phyloP scores from a whole-genome alignment of 2,888 invertebrate genomes.

The Idaea aversata region DNA sequence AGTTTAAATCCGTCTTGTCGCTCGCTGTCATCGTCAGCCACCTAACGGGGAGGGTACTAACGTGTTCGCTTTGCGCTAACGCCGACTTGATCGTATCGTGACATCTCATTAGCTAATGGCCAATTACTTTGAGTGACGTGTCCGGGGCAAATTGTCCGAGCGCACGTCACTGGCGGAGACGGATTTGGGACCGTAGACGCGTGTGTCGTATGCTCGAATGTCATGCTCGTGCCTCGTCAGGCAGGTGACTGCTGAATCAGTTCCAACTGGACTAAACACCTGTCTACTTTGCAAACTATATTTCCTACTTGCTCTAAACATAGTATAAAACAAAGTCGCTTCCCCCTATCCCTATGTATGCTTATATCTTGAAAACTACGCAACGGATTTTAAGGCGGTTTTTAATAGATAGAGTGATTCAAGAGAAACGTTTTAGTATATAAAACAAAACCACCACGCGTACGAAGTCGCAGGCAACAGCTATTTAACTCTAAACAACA shows the following conservation, averaged over 20 bases:
- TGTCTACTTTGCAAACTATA: too few species aligned
- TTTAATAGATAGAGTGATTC: too few species aligned
- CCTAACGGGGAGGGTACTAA: constrained; percentile 50
- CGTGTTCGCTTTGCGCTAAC: constrained; percentile 51
- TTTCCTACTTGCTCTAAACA: too few species aligned
- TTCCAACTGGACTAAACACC: neutral
- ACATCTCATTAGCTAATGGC: constrained; percentile 53
- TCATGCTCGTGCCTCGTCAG: neutral
- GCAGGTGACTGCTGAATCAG: neutral
- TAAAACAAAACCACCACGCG: too few species aligned
- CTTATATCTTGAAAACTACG: too few species aligned
- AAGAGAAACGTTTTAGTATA: too few species aligned
- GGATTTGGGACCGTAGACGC: constrained; percentile 8
- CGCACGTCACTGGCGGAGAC: constrained; percentile 8
- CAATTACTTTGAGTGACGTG: constrained; percentile 74
- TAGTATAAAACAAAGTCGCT: too few species aligned
- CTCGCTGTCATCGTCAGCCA: constrained; percentile 47
- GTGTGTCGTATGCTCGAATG: neutral
- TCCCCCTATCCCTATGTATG: too few species aligned
- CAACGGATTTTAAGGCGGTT: too few species aligned
- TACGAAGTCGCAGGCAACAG: too few species aligned
- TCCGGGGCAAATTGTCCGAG: constrained; percentile 62
- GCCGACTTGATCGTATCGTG: constrained; percentile 57
- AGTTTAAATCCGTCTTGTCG: constrained; percentile 37
- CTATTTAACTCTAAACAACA: too few species aligned